Base-by-base conservation (phyloP, 1,140 invertebrate genomes). In the Diorhabda sublineata region DNA sequence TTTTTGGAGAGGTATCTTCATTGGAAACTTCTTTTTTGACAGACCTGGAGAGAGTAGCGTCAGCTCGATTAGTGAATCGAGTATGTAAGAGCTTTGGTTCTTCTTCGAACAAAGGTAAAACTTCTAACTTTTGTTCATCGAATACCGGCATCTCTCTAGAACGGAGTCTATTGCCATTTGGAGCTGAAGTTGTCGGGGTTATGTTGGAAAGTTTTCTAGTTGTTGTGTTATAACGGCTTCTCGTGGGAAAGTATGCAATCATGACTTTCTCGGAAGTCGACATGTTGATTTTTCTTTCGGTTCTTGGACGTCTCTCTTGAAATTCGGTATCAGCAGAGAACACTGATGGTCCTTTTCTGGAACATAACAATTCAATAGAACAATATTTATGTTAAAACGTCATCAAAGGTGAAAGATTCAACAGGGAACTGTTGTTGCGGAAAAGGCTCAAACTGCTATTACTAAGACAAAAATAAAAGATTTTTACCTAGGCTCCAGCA, bases 41-140 rank as follows among this genome's bases (percentile, higher is more conserved):
- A 43, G 67, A 44, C 2, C n/a, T 43, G 4, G 26, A 41, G 6
- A 42, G 5, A 7, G 4, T 8, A 1, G 52, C 45, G 42, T 58
- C 56, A 3, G 47, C 42, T 58, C 64, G 57, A 5, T 42, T 65
- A 3, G 8, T 56, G 8, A 41, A 5, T 67, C 66, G 67, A 44
- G 64, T 58, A 42, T 59, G 45, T 2, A 75, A 66, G 41, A 70
- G 69, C 71, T 74, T 77, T 2, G 70, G 44, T 68, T 79, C 78
- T 5, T 66, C 70, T 72, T 79, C 78, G 66, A 79, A 79, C 45
- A 79, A 67, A 3, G 78, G 78, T 45, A 79, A 65, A 2, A 79
- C 77, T 71, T 79, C 78, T 44, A 79, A 62, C 68, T 78, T 76
- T 26, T 72, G 66, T 69, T 79, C 77, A 43, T 79, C 75, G 42